Base-by-base conservation (phyloP, 2,888 invertebrate genomes). In the Arrhopalites spinosus region DNA sequence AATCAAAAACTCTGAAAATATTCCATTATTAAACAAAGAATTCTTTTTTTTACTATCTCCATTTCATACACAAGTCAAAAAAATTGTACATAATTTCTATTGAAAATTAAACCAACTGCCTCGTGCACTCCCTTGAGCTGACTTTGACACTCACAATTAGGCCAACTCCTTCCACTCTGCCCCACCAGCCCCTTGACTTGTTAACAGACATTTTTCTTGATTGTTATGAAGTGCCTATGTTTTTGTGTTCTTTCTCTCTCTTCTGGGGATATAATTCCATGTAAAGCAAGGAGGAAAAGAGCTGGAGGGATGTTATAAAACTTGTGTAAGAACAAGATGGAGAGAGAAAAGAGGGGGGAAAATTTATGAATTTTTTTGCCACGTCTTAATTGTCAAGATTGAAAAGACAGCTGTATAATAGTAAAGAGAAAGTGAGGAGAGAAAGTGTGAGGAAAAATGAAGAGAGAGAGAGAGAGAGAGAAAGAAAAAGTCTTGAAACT, bases 301-400 rank as follows among this genome's bases (percentile, higher is more conserved):
- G 15, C 29, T 29, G 30, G 20, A 30, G n/a, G 20, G 53, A 53
- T 20, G 17, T 53, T 53, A 17, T 2, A 53, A 20, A 45, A 45
- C 15, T 17, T 53, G 5, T 17, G 7, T 17, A 17, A 17, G 17
- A 17, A 53, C 17, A 5, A 20, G 17, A 56, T 13, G 53, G 23
- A 27, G 45, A 20, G 47, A 53, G 56, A 63, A 30, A 15, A 30
- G 20, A 20, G 23, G 50, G 25, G 30, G 20, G 56, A 56, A 70
- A 70, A 70, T 56, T 70, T 70, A 70, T 70, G 70, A 30, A 70
- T 56, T 30, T 70, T 70, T 70, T 70, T 70, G n/a, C 70, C 56
- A 20, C 30, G 56, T 56, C 59, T 56, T 70, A 70, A 70, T 70
- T 70, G 70, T 70, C 70, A 70, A 70, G 70, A 70, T 56, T 70